Percentiles rank a stretch among this genome's conserved stretches.
Evolutionary conservation across 2,888 invertebrate species (phyloP).

Genomic region (Romanomermis culicivorax): DNA sequence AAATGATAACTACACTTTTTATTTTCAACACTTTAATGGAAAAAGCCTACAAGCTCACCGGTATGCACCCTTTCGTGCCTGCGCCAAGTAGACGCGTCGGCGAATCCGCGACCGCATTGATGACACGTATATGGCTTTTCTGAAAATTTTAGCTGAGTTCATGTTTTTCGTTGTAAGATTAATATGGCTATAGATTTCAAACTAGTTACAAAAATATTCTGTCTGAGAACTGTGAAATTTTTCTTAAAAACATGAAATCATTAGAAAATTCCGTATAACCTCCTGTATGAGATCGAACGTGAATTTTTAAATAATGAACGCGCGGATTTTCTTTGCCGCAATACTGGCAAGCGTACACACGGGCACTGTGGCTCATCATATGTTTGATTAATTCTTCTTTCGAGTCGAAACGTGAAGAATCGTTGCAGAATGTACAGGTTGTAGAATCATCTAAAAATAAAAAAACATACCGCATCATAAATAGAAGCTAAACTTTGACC

Average conservation of each 20-base stretch:
- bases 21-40: neutral
- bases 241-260: too few species aligned
- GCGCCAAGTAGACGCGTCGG: conserved; percentile 20
- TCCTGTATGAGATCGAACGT: conserved; percentile 19
- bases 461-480: too few species aligned
- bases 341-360: conserved; percentile 18
- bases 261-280: too few species aligned
- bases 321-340: conserved; percentile 19
- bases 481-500: too few species aligned
- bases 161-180: too few species aligned
- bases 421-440: neutral
- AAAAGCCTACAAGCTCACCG: neutral
- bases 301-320: conserved; percentile 17
- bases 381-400: conserved; percentile 2
- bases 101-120: conserved; percentile 17
- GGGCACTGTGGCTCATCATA: conserved; percentile 1
- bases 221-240: too few species aligned
- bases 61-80: conserved; percentile 20
- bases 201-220: too few species aligned
- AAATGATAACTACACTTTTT: neutral
- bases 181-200: too few species aligned
- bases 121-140: conserved; percentile 14
- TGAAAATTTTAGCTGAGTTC: neutral
- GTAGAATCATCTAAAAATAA: neutral
- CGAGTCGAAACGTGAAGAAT: neutral